phyloP scores from a whole-genome alignment of 1,140 invertebrate species.

The Episyrphus balteatus region DNA sequence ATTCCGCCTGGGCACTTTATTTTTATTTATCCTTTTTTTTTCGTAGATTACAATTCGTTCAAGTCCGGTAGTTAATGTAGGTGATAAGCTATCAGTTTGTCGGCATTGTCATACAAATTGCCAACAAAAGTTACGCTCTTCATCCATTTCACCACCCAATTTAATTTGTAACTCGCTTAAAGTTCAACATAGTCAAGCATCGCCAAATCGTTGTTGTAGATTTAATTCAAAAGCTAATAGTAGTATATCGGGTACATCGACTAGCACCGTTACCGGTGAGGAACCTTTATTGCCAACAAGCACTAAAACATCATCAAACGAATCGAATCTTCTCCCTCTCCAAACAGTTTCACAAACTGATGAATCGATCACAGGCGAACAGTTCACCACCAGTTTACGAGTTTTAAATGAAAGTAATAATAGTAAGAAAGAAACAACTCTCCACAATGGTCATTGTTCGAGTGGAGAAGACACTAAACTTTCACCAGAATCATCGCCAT shows the following conservation, averaged over 20 bases:
- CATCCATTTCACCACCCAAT: slow-evolving; percentile 3
- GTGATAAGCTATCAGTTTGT: slow-evolving; percentile 54
- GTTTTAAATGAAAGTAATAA: slow-evolving; percentile 22
- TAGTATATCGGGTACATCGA: slow-evolving; percentile 29
- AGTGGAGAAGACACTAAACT: background rate
- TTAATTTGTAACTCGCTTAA: slow-evolving; percentile 32
- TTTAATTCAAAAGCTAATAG: slow-evolving; percentile 18
- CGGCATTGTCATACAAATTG: slow-evolving; percentile 63
- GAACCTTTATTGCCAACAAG: slow-evolving; percentile 1
- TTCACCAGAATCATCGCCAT: background rate
- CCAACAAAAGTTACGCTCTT: slow-evolving; percentile 21
- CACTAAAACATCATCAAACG: background rate
- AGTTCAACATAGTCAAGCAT: slow-evolving; percentile 35
- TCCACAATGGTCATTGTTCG: slow-evolving; percentile 27
- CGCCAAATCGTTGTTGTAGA: slow-evolving; percentile 34
- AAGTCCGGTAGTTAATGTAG: slow-evolving; percentile 45
- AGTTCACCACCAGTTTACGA: slow-evolving; percentile 15
- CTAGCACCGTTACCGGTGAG: slow-evolving; percentile 28
- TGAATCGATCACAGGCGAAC: slow-evolving; percentile 1
- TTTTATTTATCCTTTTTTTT: too few species aligned
- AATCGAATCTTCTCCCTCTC: background rate
- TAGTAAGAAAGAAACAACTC: background rate
- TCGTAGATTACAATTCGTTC: slow-evolving; percentile 57
- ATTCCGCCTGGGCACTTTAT: too few species aligned
- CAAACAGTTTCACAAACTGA: slow-evolving; percentile 1